A percentile compares a stretch with the other conserved stretches of the same genome.
Evolutionary conservation across 2,888 invertebrate genomes (phyloP).

Genomic region (Alcis repandata): DNA sequence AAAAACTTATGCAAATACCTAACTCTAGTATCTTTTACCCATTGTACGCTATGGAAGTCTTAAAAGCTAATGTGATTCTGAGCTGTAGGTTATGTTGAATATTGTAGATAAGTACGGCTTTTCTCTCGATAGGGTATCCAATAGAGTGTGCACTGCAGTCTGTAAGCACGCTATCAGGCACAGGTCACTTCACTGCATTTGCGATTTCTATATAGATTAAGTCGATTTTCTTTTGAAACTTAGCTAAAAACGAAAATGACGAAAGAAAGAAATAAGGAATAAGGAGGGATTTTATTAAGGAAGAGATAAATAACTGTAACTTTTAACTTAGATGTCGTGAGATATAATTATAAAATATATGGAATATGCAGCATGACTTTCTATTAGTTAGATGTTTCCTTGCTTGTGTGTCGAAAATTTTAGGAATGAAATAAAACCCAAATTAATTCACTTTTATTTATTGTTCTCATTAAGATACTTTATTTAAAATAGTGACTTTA

Average conservation of each 20-base stretch:
- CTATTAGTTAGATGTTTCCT: no score
- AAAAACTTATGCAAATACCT: no score
- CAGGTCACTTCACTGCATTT: slow-evolving; percentile 28
- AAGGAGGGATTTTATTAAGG: no score
- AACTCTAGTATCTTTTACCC: not conserved
- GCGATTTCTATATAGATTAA: slow-evolving; percentile 16
- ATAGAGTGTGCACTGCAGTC: slow-evolving; percentile 29
- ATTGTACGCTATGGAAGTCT: slow-evolving; percentile 3
- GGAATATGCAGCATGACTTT: no score
- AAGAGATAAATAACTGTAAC: no score
- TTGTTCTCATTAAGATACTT: slow-evolving; percentile 76
- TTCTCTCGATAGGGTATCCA: slow-evolving; percentile 26
- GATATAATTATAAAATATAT: no score
- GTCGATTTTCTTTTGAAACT: not conserved
- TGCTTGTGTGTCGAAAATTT: not conserved
- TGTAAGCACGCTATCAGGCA: slow-evolving; percentile 26
- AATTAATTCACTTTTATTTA: slow-evolving; percentile 70
- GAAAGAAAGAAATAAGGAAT: no score
- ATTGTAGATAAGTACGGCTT: not conserved
- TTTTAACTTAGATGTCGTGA: no score
- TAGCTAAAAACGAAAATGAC: no score
- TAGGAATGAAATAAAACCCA: slow-evolving; percentile 61
- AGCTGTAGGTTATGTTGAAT: not conserved
- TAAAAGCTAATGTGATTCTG: slow-evolving; percentile 8
- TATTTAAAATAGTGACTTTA: slow-evolving; percentile 84